Percentiles rank a stretch among this genome's conserved stretches.
Evolutionary conservation across 2,888 invertebrate species (phyloP).

Genomic region (Archips crataeganus): DNA sequence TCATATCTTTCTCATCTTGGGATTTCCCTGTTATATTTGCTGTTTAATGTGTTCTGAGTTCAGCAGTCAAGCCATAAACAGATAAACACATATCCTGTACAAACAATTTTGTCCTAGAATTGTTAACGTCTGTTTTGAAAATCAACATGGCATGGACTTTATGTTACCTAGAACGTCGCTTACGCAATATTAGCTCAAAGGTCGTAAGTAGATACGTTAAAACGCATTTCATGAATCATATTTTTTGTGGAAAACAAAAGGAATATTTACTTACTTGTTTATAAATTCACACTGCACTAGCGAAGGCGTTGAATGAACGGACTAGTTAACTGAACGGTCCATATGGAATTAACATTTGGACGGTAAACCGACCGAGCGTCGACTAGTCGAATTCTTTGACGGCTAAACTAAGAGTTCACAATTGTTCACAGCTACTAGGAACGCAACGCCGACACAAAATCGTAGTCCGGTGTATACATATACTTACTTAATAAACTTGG

Average conservation of each 20-base stretch:
- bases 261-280: no score
- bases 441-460: no score
- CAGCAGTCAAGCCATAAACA: neutral
- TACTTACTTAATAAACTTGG: no score
- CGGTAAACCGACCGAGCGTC: no score
- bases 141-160: neutral
- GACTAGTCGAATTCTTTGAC: no score
- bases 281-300: no score
- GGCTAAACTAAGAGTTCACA: no score
- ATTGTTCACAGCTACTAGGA: no score
- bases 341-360: no score
- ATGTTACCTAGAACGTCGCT: neutral
- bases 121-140: slow-evolving; percentile 2
- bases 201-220: neutral
- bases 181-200: neutral
- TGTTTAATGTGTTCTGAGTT: neutral
- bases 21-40: neutral
- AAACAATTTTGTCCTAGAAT: slow-evolving; percentile 23
- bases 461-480: no score
- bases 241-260: neutral
- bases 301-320: no score
- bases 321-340: no score
- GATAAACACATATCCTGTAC: slow-evolving; percentile 18
- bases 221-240: neutral
- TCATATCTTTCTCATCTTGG: neutral